Base-by-base conservation (phyloP, 2,797 vertebrate genomes). In the Bucorvus abyssinicus region DNA sequence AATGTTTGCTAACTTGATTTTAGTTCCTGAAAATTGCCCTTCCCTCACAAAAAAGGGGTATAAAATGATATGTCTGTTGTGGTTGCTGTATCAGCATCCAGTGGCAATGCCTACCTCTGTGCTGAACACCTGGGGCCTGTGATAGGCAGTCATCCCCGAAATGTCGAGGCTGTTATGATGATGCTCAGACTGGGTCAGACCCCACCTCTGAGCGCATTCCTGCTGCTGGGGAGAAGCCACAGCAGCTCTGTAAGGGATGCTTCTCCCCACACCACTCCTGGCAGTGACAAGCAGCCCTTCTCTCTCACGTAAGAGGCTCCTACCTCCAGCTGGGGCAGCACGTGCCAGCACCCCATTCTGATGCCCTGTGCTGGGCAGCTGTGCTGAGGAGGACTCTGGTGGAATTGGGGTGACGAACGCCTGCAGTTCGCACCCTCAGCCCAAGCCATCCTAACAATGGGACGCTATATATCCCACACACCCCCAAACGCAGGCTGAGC, bases 1-100 rank as follows among this genome's bases (percentile, higher is more conserved):
- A 63, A 55, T 29, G 68, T 78, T 84, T 89, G 38, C 45, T 71
- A 70, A 70, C 56, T 92, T 89, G 16, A 40, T 90, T 88, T 64
- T 22, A 74, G 56, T 23, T 89, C 36, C 52, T 87, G 68, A 67
- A 96, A 80, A 89, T 11, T 67, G 40, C 38, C 30, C 84, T 49
- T 63, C 22, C 12, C 38, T 12, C 18, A 4, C 21, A 12, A 38
- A 59, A 55, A 68, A 52, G 38, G 16, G 42, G 44, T 76, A 56
- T 70, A 29, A 94, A 93, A 82, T 24, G 15, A 36, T 73, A 3
- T 0, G 5, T 57, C 44, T 61, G 12, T 50, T 75, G 65, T 38
- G 50, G 42, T 8, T 83, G 47, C 57, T 71, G 32, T 40, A 71
- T 44, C 68, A 89, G 53, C 63, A 76, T 45, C 32, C 1, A 1